These are phyloP conservation scores for Gambusia holbrooki DNA, from an alignment of 2,113 vertebrate genomes.

Conservation along the genomic window DNA sequence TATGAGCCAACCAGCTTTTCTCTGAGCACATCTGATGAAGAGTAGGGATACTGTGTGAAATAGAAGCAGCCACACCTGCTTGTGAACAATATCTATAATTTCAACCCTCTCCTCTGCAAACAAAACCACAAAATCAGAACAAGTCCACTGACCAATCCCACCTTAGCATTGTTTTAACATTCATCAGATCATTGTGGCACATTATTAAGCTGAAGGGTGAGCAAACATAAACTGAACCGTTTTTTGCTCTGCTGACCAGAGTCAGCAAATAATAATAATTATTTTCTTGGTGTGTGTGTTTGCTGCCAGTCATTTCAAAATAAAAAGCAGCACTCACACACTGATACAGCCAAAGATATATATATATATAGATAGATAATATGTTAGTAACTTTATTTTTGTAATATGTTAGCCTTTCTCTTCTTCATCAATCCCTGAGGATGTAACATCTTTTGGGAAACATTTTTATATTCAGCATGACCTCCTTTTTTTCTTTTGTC, in stretches of 20 bases:
- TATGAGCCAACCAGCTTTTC: not conserved
- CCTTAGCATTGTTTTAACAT: constrained; percentile 1
- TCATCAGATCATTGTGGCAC: not conserved
- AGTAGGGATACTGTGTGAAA: not conserved
- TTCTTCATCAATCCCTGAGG: too few species aligned
- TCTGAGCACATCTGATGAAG: not conserved
- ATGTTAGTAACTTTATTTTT: too few species aligned
- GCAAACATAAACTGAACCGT: too few species aligned
- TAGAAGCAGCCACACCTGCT: not conserved
- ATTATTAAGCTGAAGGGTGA: too few species aligned
- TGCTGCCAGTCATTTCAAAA: too few species aligned
- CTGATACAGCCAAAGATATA: too few species aligned
- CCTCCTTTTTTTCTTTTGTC: not conserved
- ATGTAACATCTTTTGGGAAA: not conserved
- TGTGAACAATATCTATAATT: not conserved
- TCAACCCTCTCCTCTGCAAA: not conserved
- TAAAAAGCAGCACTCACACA: not conserved
- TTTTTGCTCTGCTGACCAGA: too few species aligned
- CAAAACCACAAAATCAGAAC: not conserved
- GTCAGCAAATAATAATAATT: too few species aligned
- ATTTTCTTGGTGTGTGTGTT: too few species aligned
- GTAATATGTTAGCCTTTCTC: too few species aligned
- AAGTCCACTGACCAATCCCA: constrained; percentile 9
- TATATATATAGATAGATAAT: too few species aligned
- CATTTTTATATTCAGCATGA: not conserved